phyloP scores from a whole-genome alignment of 2,888 invertebrate genomes.

The Lasioglossum villosulum region DNA sequence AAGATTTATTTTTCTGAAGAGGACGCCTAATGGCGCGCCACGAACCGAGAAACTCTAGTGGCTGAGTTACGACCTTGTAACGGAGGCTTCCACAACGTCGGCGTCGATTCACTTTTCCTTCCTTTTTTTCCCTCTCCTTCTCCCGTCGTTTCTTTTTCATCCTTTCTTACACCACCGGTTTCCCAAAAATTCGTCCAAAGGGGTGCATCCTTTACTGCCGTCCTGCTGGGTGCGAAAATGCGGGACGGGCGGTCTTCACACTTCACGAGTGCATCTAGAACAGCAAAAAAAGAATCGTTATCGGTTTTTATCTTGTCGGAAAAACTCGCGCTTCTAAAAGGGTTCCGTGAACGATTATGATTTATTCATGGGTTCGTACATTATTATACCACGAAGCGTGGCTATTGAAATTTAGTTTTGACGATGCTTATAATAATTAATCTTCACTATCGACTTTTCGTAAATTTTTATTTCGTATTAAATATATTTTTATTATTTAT shows the following conservation, averaged over 20 bases:
- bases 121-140: constrained; percentile 9
- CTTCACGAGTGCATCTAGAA: neutral
- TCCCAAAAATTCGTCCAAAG: constrained; percentile 49
- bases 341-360: neutral
- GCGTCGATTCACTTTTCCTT: constrained; percentile 69
- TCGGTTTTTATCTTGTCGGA: neutral
- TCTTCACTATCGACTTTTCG: too few species aligned
- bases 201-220: constrained; percentile 29
- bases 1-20: constrained; percentile 83
- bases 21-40: constrained; percentile 80
- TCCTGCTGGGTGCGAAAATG: constrained; percentile 42
- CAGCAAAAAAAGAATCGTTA: neutral
- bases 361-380: neutral
- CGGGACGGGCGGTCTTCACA: constrained; percentile 34
- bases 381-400: neutral
- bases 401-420: neutral
- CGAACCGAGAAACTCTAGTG: constrained; percentile 78
- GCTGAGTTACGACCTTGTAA: constrained; percentile 81
- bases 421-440: neutral
- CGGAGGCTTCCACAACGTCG: constrained; percentile 75
- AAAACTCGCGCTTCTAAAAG: neutral
- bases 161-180: constrained; percentile 5
- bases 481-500: too few species aligned
- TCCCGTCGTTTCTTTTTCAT: neutral
- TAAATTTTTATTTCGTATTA: too few species aligned